A percentile compares a stretch with the other conserved stretches of the same genome.
These are phyloP conservation scores for Argyrosomus regius DNA, from an alignment of 2,797 vertebrate species.

Conservation along the genomic window DNA sequence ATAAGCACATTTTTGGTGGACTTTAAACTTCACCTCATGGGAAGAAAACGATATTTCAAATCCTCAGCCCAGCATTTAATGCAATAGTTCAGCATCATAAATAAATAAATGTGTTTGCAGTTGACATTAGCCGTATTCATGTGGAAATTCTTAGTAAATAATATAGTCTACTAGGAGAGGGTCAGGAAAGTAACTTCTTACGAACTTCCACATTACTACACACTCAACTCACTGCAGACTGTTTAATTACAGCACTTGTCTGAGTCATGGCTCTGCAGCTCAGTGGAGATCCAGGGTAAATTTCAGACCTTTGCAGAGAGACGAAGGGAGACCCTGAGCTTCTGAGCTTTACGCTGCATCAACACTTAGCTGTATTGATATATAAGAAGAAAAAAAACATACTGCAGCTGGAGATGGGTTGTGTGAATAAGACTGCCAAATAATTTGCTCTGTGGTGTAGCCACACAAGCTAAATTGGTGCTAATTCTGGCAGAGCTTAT, in stretches of 20 bases:
- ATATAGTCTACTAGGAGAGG: neutral
- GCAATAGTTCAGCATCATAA: too few relatives aligned
- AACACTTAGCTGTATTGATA: neutral
- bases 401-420: slow-evolving; percentile 11
- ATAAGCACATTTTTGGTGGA: too few relatives aligned
- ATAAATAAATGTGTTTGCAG: neutral
- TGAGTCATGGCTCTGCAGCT: slow-evolving; percentile 27
- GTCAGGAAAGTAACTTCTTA: slow-evolving; percentile 10
- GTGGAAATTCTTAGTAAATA: neutral
- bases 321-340: neutral
- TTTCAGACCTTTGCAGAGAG: slow-evolving; percentile 34
- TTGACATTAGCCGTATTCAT: neutral
- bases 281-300: slow-evolving; percentile 53
- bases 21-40: too few relatives aligned
- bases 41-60: too few relatives aligned
- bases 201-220: slow-evolving; percentile 9
- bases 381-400: slow-evolving; percentile 12
- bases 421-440: slow-evolving; percentile 11
- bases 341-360: slow-evolving; percentile 20
- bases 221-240: slow-evolving; percentile 20
- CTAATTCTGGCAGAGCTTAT: slow-evolving; percentile 7
- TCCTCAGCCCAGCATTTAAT: too few relatives aligned
- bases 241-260: slow-evolving; percentile 48
- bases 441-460: slow-evolving; percentile 14
- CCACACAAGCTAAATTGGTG: slow-evolving; percentile 19